Evolutionary conservation across 2,113 vertebrate genomes (phyloP).

Genomic region (Percina caprodes): DNA sequence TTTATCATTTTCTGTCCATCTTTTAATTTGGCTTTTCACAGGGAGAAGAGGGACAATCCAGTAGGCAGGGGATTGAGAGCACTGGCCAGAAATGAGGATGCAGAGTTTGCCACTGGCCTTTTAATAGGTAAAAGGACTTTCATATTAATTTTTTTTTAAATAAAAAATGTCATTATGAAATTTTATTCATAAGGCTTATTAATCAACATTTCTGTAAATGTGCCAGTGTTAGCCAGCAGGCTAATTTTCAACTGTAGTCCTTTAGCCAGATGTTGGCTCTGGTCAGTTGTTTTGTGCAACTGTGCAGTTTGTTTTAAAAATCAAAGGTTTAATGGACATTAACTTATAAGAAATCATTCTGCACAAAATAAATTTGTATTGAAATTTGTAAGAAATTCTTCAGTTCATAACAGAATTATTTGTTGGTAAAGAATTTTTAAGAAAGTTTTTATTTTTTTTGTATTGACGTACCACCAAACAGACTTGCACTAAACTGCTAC

Average conservation of each 20-base stretch:
- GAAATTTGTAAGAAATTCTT: not conserved
- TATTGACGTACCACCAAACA: not conserved
- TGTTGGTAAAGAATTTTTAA: not conserved
- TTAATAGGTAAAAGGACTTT: constrained; percentile 84
- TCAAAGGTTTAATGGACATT: not conserved
- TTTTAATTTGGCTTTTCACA: constrained; percentile 16
- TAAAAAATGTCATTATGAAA: too few species aligned
- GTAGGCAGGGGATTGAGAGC: constrained; percentile 62
- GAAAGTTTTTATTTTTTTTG: too few species aligned
- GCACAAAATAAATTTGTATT: not conserved
- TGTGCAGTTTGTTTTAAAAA: not conserved
- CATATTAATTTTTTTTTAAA: too few species aligned
- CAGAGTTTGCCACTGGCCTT: constrained; percentile 85
- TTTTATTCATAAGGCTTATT: not conserved
- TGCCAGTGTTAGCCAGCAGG: not conserved
- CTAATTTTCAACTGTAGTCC: not conserved
- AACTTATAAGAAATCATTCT: not conserved
- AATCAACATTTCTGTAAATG: not conserved
- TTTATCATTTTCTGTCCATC: not conserved
- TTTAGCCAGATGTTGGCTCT: too few species aligned
- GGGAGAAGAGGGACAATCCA: constrained; percentile 45
- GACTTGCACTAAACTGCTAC: not conserved
- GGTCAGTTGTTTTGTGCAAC: not conserved
- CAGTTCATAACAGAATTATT: not conserved
- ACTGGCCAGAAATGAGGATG: constrained; percentile 57